A percentile compares a stretch with the other conserved stretches of the same genome.
Conservation (phyloP, 2,113 vertebrate genomes). For the Piaya cayana region DNA sequence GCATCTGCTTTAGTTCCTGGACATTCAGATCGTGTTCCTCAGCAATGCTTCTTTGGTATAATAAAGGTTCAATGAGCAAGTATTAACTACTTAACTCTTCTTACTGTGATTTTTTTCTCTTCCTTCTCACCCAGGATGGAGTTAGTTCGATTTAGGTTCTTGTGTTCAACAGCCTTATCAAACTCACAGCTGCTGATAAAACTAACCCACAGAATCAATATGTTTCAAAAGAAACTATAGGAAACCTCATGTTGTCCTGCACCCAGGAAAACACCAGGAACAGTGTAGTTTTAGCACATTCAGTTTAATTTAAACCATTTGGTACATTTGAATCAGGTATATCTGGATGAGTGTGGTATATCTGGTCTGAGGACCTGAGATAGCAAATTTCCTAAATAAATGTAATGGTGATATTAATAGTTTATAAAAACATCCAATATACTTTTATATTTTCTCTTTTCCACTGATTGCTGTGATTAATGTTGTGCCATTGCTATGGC, state of each 20-base stretch:
- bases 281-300: background rate
- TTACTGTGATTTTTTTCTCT: background rate
- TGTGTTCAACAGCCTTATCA: background rate
- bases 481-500: background rate
- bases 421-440: background rate
- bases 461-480: background rate
- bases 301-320: background rate
- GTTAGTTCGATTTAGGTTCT: background rate
- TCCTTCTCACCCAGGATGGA: background rate
- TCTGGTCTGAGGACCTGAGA: background rate
- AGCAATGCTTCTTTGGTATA: background rate
- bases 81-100: background rate
- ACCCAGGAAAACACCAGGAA: background rate
- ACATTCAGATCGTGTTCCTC: background rate
- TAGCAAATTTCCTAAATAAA: background rate
- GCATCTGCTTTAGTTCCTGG: background rate
- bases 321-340: background rate
- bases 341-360: background rate
- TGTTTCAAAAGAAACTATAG: background rate
- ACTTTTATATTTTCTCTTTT: background rate
- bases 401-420: background rate
- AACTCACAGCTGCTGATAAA: background rate
- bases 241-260: background rate
- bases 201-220: background rate
- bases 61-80: rapidly evolving